A percentile compares a stretch with the other conserved stretches of the same genome.
Conservation (phyloP, 2,888 invertebrate genomes). For the Bellardia pandia region DNA sequence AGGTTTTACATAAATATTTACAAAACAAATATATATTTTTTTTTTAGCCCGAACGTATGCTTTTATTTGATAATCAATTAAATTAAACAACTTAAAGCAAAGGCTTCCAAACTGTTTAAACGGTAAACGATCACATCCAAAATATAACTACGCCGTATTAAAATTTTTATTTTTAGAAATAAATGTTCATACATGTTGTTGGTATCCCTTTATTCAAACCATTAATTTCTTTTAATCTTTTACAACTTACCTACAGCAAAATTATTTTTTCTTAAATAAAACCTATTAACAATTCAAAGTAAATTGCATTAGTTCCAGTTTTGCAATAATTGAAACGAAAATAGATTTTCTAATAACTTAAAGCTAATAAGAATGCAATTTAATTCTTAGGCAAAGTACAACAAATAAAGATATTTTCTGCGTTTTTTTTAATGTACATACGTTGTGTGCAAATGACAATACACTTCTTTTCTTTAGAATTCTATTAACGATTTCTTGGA, state of each 20-base stretch:
- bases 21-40: neutral
- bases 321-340: slow-evolving; percentile 25
- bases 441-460: slow-evolving; percentile 38
- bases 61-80: neutral
- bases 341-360: slow-evolving; percentile 30
- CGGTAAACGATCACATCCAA: neutral
- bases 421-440: neutral
- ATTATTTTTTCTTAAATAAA: neutral
- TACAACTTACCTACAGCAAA: too few species aligned
- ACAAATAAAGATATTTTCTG: neutral
- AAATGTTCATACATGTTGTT: too few species aligned
- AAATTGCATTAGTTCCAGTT: slow-evolving; percentile 3
- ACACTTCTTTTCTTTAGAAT: neutral
- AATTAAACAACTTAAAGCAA: slow-evolving; percentile 7
- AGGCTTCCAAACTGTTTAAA: neutral
- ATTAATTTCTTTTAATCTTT: too few species aligned
- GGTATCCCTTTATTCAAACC: too few species aligned
- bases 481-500: slow-evolving; percentile 15
- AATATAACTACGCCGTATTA: neutral
- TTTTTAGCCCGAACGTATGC: slow-evolving; percentile 33
- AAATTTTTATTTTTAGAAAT: too few species aligned
- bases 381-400: neutral
- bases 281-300: neutral
- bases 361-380: slow-evolving; percentile 50
- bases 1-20: too few species aligned